Conservation (phyloP, 1,140 invertebrate genomes). For the Frieseomelitta varia region DNA sequence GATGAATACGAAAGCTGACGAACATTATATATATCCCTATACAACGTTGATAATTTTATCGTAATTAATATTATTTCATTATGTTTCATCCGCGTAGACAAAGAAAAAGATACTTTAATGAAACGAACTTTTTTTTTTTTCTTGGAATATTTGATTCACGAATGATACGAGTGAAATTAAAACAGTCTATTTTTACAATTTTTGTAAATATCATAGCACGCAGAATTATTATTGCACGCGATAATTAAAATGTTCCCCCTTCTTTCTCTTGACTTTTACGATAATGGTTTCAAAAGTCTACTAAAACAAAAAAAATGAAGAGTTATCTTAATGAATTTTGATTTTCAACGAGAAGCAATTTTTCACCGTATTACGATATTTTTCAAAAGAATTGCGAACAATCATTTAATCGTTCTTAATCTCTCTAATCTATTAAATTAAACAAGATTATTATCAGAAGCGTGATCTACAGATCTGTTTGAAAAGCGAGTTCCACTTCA, state of each 20-base stretch:
- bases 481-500: not conserved
- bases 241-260: not conserved
- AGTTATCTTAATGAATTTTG: not conserved
- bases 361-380: not conserved
- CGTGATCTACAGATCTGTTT: not conserved
- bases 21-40: not conserved
- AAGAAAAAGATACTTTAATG: not conserved
- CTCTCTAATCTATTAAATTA: not conserved
- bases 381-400: not conserved
- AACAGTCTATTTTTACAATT: not conserved
- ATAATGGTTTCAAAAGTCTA: not conserved
- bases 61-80: not conserved
- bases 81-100: not conserved
- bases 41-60: not conserved
- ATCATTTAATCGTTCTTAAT: not conserved
- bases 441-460: not conserved
- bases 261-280: not conserved
- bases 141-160: not conserved
- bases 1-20: not conserved
- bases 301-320: not conserved
- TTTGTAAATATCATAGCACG: not conserved
- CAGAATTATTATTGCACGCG: not conserved
- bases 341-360: not conserved
- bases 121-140: too few relatives aligned
- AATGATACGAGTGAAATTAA: not conserved